Conservation (phyloP, 2,888 invertebrate species). For the Aspidapion aeneum region DNA sequence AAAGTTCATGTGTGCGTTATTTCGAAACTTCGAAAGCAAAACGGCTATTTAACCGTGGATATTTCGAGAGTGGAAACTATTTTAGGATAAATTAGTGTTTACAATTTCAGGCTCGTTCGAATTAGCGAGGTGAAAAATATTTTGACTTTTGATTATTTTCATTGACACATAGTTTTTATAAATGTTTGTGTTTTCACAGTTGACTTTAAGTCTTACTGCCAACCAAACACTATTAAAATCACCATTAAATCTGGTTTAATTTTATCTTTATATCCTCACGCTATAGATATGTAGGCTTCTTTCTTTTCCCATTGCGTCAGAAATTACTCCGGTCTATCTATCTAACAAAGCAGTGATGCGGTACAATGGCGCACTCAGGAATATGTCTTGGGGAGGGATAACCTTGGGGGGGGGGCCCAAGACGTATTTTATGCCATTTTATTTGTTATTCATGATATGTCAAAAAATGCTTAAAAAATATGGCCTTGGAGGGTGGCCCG, state of each 20-base stretch:
- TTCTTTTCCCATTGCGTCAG: not conserved
- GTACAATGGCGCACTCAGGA: too few species aligned
- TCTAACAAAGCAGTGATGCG: too few species aligned
- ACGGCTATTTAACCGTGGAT: not conserved
- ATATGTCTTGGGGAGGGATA: too few species aligned
- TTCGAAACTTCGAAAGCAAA: constrained; percentile 8
- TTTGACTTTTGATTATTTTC: constrained; percentile 32
- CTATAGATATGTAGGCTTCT: not conserved
- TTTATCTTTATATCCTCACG: constrained; percentile 24
- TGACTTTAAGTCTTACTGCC: constrained; percentile 30
- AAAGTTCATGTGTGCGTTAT: constrained; percentile 8
- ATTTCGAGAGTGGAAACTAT: constrained; percentile 19
- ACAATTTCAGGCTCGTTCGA: constrained; percentile 20
- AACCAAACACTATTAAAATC: constrained; percentile 31
- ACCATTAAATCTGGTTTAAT: constrained; percentile 27
- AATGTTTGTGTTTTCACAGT: constrained; percentile 32
- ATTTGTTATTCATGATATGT: too few species aligned
- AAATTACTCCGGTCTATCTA: too few species aligned
- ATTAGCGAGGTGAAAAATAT: constrained; percentile 32
- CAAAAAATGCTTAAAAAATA: too few species aligned
- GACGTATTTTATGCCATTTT: too few species aligned
- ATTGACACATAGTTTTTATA: constrained; percentile 32
- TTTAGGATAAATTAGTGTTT: constrained; percentile 26
- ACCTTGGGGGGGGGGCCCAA: too few species aligned
- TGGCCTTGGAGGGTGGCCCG: too few species aligned